phyloP scores from a whole-genome alignment of 2,113 vertebrate genomes.

The Microtus pennsylvanicus region DNA sequence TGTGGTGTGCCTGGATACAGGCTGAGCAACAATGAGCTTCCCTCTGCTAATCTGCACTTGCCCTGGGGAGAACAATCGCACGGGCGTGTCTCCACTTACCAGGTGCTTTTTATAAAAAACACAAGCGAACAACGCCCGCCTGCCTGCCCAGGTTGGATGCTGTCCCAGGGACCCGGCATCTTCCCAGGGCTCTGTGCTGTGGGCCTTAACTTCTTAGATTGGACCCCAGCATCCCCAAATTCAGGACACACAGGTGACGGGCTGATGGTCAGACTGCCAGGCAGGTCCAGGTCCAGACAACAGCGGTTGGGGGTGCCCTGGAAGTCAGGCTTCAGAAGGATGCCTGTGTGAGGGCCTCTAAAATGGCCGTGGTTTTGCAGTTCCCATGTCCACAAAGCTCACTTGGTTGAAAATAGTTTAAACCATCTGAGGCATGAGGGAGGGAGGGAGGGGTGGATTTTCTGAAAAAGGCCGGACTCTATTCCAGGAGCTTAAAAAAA shows the following conservation, averaged over 20 bases:
- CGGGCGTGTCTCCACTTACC: not conserved
- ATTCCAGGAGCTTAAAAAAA: not conserved
- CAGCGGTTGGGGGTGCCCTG: fast-evolving
- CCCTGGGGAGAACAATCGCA: not conserved
- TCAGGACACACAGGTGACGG: not conserved
- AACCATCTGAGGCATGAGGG: slow-evolving; percentile 70
- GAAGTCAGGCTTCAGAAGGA: fast-evolving
- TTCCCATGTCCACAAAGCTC: slow-evolving; percentile 52
- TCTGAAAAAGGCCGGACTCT: slow-evolving; percentile 41
- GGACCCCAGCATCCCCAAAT: not conserved
- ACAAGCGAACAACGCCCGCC: not conserved
- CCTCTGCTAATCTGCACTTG: not conserved
- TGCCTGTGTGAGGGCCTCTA: not conserved
- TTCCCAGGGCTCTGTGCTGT: not conserved
- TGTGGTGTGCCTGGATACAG: fast-evolving
- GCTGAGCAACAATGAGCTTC: not conserved
- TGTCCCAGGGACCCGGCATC: not conserved
- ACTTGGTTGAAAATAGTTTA: slow-evolving; percentile 64
- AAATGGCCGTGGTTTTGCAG: slow-evolving; percentile 56
- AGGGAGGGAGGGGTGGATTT: slow-evolving; percentile 13
- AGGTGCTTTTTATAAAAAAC: slow-evolving; percentile 57
- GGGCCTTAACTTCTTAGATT: not conserved
- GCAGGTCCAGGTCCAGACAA: not conserved
- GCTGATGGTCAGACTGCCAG: not conserved
- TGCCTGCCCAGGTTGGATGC: not conserved